These are phyloP conservation scores for Tribolium castaneum DNA, from an alignment of 1,140 invertebrate species.

Conservation along the genomic window DNA sequence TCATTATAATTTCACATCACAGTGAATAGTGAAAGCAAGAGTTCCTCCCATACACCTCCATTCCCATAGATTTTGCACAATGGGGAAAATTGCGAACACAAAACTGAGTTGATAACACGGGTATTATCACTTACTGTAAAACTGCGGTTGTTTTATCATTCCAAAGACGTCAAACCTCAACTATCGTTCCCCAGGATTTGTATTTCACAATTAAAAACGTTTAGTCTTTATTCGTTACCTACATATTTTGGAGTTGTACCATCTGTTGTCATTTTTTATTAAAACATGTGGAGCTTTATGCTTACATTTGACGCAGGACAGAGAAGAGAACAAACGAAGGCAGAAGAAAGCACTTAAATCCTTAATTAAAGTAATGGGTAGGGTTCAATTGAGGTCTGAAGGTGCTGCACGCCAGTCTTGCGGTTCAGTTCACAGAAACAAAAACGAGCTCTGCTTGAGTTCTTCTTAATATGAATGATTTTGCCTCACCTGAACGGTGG, in stretches of 20 bases:
- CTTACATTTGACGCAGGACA: neutral
- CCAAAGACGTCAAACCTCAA: neutral
- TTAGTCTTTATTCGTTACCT: neutral
- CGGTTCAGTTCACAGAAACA: conserved; percentile 25
- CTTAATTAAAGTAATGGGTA: conserved; percentile 29
- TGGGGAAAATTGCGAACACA: neutral
- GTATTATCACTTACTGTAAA: neutral
- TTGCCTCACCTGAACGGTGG: neutral
- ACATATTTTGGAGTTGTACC: neutral
- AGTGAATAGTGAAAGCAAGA: neutral
- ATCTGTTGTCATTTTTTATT: neutral
- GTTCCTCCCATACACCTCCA: neutral
- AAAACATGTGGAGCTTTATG: neutral
- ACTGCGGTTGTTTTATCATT: neutral
- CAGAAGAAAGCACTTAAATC: conserved; percentile 26
- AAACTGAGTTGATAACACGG: neutral
- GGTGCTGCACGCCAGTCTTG: conserved; percentile 17
- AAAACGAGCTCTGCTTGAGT: neutral
- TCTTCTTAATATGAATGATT: conserved; percentile 8
- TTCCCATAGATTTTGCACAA: neutral
- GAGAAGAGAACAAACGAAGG: conserved; percentile 5
- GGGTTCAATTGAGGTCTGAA: conserved; percentile 31
- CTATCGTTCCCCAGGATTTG: neutral
- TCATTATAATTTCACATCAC: neutral
- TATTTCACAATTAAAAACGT: neutral